Evolutionary conservation across 2,113 vertebrate genomes (phyloP).

Genomic region (Holacanthus passer): DNA sequence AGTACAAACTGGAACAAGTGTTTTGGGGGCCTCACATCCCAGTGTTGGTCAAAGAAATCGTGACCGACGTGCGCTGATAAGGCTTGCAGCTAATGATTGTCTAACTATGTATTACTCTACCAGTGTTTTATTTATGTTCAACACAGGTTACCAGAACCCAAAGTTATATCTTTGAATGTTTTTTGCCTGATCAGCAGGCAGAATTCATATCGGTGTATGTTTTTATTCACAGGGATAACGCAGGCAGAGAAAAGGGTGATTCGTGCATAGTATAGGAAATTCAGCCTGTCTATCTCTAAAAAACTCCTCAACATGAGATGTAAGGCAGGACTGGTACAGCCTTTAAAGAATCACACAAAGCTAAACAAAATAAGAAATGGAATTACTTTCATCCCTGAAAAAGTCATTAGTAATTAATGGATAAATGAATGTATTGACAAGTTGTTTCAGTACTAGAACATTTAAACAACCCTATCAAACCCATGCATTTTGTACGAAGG

Average conservation of each 20-base stretch:
- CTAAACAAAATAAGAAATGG: too few relatives aligned
- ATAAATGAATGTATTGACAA: not conserved
- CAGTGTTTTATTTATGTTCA: not conserved
- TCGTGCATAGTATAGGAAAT: not conserved
- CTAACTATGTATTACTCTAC: not conserved
- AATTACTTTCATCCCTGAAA: too few relatives aligned
- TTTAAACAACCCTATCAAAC: not conserved
- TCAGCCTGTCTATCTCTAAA: not conserved
- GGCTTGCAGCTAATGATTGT: not conserved
- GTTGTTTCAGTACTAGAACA: not conserved
- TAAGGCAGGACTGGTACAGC: too few relatives aligned
- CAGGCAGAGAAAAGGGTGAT: not conserved
- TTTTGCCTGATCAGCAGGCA: not conserved
- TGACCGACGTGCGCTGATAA: not conserved
- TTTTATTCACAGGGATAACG: not conserved
- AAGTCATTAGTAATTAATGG: not conserved
- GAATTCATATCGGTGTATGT: not conserved
- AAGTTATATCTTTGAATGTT: not conserved
- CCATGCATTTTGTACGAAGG: not conserved
- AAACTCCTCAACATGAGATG: not conserved
- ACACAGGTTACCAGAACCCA: not conserved
- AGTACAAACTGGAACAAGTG: not conserved
- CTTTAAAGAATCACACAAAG: too few relatives aligned
- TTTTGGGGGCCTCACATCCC: not conserved
- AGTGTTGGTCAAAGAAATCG: not conserved